Conservation (phyloP, 2,888 invertebrate species). For the Pseudeuparius sepicola region DNA sequence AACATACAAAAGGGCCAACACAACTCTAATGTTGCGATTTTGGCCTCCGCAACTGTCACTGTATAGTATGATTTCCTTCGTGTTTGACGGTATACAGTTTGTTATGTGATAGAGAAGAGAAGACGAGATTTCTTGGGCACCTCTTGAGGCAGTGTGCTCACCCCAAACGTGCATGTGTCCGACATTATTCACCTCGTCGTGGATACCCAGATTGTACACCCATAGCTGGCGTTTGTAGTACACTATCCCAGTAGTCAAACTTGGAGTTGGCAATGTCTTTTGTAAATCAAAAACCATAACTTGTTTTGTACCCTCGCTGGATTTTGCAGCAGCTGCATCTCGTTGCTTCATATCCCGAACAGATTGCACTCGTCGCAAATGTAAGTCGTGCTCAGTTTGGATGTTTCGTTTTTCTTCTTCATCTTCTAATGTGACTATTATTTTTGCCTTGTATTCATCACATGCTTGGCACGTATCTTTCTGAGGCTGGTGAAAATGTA, state of each 20-base stretch:
- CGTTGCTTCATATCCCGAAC: not conserved
- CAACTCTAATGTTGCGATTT: no score
- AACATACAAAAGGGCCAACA: no score
- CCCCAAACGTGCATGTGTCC: constrained; percentile 2
- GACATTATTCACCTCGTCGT: constrained; percentile 1
- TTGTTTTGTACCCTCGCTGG: not conserved
- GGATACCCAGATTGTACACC: not conserved
- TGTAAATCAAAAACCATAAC: constrained; percentile 1
- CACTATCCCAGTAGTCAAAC: constrained; percentile 1
- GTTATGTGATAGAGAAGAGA: not conserved
- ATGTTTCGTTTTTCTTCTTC: not conserved
- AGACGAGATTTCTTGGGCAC: not conserved
- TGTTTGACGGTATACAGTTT: not conserved
- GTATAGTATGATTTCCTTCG: not conserved
- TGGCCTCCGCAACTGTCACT: no score
- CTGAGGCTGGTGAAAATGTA: no score
- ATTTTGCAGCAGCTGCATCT: not conserved
- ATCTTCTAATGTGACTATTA: not conserved
- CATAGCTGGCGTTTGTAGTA: constrained; percentile 3
- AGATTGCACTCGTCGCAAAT: no score
- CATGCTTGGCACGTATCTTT: no score
- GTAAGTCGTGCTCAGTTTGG: no score
- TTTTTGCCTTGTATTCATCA: constrained; percentile 1
- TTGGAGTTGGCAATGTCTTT: constrained; percentile 1
- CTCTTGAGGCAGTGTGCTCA: constrained; percentile 1